Conservation (phyloP, 1,140 invertebrate species). For the Saxidomus purpurata region DNA sequence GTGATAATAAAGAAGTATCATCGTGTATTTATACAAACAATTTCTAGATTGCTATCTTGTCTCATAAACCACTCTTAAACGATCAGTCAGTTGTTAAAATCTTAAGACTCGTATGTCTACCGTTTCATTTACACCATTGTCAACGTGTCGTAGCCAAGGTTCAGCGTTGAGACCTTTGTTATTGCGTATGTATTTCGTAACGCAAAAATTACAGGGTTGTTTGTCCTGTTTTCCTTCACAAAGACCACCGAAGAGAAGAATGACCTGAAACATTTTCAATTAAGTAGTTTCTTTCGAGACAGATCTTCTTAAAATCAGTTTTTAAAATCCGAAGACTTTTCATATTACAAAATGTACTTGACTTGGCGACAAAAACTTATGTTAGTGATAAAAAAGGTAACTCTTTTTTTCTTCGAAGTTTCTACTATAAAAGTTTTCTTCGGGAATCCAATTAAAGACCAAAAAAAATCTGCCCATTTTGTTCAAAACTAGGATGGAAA, state of each 20-base stretch:
- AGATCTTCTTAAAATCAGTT: too few relatives aligned
- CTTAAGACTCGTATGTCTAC: not conserved
- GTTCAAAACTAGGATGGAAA: too few relatives aligned
- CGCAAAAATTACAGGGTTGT: not conserved
- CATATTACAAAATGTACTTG: too few relatives aligned
- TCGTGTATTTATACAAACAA: slow-evolving; percentile 17
- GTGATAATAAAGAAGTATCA: slow-evolving; percentile 43
- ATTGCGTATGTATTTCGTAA: not conserved
- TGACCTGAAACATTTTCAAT: not conserved
- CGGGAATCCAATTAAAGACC: too few relatives aligned
- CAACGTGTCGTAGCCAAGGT: not conserved
- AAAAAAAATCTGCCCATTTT: too few relatives aligned
- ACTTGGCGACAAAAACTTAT: too few relatives aligned
- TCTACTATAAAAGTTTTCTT: too few relatives aligned
- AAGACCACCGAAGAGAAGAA: not conserved
- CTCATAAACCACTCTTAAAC: slow-evolving; percentile 46
- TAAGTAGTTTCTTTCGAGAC: too few relatives aligned
- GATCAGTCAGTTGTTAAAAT: slow-evolving; percentile 36
- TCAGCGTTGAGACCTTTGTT: not conserved
- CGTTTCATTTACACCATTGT: slow-evolving; percentile 21
- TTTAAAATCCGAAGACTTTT: too few relatives aligned
- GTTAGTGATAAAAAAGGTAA: too few relatives aligned
- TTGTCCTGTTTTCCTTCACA: not conserved
- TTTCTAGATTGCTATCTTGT: slow-evolving; percentile 44
- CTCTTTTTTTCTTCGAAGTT: too few relatives aligned